Evolutionary conservation across 2,113 vertebrate species (phyloP), one percentile per base, ranked within the genome.

Genomic region (Oenanthe oenanthe): DNA sequence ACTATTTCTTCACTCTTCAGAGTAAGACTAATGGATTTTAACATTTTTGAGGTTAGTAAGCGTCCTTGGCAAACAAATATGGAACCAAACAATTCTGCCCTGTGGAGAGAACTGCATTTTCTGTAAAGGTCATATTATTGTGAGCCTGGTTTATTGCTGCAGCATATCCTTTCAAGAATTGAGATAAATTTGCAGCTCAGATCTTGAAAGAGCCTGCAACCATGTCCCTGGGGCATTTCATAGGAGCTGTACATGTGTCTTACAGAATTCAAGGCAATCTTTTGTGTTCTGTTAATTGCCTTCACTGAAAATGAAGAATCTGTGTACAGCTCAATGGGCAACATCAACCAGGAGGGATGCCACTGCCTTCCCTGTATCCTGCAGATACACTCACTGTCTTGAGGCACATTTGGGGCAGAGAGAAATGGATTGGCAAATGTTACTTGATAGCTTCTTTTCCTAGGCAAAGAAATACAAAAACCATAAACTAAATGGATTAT

Each of bases 241-340:
- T 32, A 72, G 87, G 34, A 80, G 28, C 68, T 51, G 43, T 85
- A 56, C 63, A 68, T 83, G 61, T 77, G 40, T 72, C 78, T 71
- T 95, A 90, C 19, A 70, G 50, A 89, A 95, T 88, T 80, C 79
- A 92, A 82, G 66, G 66, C 66, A 73, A 43, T 90, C 93, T 92
- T 97, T 96, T 94, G 70, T 87, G 43, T 93, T 81, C 54, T 85
- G 31, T 91, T 95, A 94, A 89, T 97, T 95, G 65, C 38, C 75
- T 92, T 83, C 66, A 68, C 34, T 92, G 90, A 80, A 96, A 92
- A 88, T 83, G 56, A 76, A 91, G 75, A 89, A 72, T 87, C 60
- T 63, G 38, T 8, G 29, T 72, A 68, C 66, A 78, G 72, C 86
- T 85, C 54, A 79, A 26, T 0, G 25, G 70, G 66, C 47, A 82